Evolutionary conservation across 2,888 invertebrate species (phyloP), one percentile per base, ranked within the genome.

Genomic region (Agrilus biguttatus): DNA sequence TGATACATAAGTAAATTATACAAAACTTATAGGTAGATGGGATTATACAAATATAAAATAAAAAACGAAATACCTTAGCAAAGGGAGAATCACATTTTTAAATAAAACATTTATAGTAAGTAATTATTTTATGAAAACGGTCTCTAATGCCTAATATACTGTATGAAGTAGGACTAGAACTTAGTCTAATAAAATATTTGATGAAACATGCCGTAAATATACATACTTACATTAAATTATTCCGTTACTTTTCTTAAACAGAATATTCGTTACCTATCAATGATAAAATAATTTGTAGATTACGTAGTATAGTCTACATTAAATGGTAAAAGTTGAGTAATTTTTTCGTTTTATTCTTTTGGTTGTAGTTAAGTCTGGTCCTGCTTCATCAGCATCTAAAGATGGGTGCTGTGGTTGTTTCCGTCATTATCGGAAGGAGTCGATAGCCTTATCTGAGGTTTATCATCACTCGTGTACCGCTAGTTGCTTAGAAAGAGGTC

Each of bases 361-460:
- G 60, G 56, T 65, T 65, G 57, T 65, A 28, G 65, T 62, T 59
- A 58, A 57, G 58, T 60, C 61, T 60, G 63, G 65, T 65, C 63
- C 66, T 67, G 65, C 65, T 66, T 65, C 66, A 28, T 28, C 28
- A 54, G 55, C 53, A 51, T 56, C 63, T 58, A 62, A 60, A 59
- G 51, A 59, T 50, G 53, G 54, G 51, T 66, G 66, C 61, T 67
- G 66, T 50, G 65, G 63, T 43, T 67, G 67, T 53, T 66, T 65
- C 56, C 63, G 62, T 59, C 59, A 64, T 53, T 54, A 54, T 49
- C 64, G 62, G 49, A 60, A 63, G 47, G 65, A 62, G 50, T 64
- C 66, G 51, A 52, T 64, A 32, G 58, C 60, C 4, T 56, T 66
- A 68, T 73, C 77, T 42, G 77, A 77, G 58, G 69, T 78, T 57